Evolutionary conservation across 2,113 vertebrate species (phyloP), one percentile per base, ranked within the genome.

Genomic region (Caloenas nicobarica): DNA sequence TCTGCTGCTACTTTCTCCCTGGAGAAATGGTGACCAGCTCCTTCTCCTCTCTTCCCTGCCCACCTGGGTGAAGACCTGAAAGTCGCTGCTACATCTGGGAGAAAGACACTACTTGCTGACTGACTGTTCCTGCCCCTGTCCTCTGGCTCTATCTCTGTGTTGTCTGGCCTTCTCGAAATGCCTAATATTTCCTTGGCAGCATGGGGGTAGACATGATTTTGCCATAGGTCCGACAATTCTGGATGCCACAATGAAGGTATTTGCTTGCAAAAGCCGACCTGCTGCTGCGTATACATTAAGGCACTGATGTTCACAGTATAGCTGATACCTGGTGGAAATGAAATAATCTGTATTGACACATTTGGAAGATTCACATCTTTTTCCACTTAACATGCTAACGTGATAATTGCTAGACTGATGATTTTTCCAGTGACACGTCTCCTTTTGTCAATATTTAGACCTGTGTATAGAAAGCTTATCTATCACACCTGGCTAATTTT

Each of bases 361-460:
- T 98, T 98, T 97, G 92, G 91, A 98, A 98, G 96, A 97, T 98
- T 98, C 97, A 97, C 98, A 98, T 98, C 96, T 98, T 97, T 97
- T 98, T 97, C 97, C 94, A 98, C 97, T 98, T 98, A 98, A 98
- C 97, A 98, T 98, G 97, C 97, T 98, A 98, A 98, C 91, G 97
- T 98, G 98, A 98, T 98, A 98, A 98, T 98, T 98, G 96, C 97
- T 96, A 98, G 97, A 98, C 97, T 98, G 98, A 97, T 98, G 97
- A 98, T 98, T 98, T 98, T 98, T 98, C 98, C 97, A 98, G 97
- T 98, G 98, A 98, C 98, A 98, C 64, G 46, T 98, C 96, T 98
- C 96, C 96, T 95, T 98, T 98, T 98, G 98, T 98, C 98, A 98
- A 98, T 98, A 98, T 98, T 98, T 98, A 98, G 98, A 98, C 97